Conservation (phyloP, 2,113 vertebrate species). For the Hyaena hyaena region DNA sequence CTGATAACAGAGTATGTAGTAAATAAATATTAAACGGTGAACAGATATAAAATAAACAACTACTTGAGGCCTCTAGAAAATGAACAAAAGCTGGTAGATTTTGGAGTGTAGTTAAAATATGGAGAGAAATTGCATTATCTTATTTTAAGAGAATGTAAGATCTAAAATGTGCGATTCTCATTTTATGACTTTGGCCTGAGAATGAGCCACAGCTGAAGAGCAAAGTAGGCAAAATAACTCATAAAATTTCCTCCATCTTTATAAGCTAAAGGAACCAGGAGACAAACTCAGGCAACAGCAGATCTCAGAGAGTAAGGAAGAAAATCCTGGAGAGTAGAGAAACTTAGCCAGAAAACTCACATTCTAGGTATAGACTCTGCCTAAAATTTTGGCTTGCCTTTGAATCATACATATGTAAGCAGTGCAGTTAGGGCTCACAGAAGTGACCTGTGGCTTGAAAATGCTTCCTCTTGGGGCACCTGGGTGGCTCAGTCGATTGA, state of each 20-base stretch:
- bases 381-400: background rate
- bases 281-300: background rate
- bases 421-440: background rate
- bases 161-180: background rate
- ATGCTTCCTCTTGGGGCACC: background rate
- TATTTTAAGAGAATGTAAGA: background rate
- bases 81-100: background rate
- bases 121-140: background rate
- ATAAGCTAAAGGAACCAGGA: background rate
- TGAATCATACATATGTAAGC: background rate
- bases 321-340: background rate
- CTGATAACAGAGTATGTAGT: background rate
- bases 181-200: background rate
- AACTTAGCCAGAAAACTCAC: background rate
- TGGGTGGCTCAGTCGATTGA: too few relatives aligned
- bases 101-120: background rate
- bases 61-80: background rate
- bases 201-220: background rate
- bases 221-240: background rate
- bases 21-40: background rate
- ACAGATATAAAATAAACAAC: background rate
- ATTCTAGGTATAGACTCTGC: background rate
- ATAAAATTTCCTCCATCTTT: background rate
- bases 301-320: background rate
- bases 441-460: background rate